A percentile compares a stretch with the other conserved stretches of the same genome.
These are phyloP conservation scores for Sepioteuthis lessoniana DNA, from an alignment of 2,888 invertebrate genomes.

Conservation along the genomic window DNA sequence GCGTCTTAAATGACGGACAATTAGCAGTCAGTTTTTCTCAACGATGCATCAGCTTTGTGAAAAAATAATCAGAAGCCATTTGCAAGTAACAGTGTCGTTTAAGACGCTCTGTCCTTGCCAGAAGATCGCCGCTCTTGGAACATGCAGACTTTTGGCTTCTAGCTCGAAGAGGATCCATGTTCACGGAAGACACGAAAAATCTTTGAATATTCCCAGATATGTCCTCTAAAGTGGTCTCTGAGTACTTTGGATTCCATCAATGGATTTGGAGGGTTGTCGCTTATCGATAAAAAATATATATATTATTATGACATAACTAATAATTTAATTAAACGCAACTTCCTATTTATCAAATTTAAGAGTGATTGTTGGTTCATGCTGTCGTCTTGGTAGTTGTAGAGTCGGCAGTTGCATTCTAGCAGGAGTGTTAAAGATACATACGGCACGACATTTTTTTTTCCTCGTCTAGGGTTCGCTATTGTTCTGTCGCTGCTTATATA, in stretches of 20 bases:
- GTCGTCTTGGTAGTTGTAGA: no score
- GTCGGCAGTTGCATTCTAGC: no score
- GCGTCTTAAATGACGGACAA: neutral
- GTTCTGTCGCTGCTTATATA: no score
- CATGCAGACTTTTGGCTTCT: neutral
- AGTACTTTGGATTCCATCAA: neutral
- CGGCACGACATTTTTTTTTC: no score
- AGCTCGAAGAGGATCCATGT: neutral
- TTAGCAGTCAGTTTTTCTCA: neutral
- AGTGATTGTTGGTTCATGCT: neutral
- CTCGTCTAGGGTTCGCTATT: no score
- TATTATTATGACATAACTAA: neutral
- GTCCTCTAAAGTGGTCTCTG: neutral
- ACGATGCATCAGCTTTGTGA: neutral
- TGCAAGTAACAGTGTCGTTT: neutral
- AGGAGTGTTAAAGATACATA: no score
- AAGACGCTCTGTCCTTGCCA: neutral
- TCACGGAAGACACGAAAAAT: neutral
- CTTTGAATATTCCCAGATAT: neutral
- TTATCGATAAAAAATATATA: neutral
- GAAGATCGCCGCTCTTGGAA: neutral
- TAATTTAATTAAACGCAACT: neutral
- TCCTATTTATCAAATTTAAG: neutral
- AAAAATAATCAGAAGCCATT: neutral
- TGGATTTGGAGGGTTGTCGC: neutral